phyloP scores from a whole-genome alignment of 2,888 invertebrate genomes.

The Meta bourneti region DNA sequence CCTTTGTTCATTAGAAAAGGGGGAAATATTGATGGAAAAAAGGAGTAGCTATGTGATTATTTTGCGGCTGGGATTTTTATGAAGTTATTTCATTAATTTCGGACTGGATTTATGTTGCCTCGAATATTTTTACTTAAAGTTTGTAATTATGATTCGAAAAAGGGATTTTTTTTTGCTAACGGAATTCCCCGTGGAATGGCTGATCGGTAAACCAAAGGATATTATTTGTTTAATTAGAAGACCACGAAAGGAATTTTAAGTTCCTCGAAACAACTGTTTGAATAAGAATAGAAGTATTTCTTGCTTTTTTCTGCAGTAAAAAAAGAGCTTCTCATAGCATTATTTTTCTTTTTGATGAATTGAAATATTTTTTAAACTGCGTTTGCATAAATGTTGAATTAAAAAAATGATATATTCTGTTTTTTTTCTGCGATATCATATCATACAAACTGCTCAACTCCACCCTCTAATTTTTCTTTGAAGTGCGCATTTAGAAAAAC shows the following conservation, averaged over 20 bases:
- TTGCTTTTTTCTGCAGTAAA: background rate
- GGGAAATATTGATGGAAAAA: background rate
- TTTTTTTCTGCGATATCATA: background rate
- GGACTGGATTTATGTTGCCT: constrained; percentile 1
- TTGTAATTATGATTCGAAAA: constrained; percentile 33
- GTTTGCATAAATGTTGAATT: background rate
- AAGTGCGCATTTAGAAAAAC: background rate
- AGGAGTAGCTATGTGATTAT: constrained; percentile 24
- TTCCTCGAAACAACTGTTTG: background rate
- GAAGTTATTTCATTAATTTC: constrained; percentile 51
- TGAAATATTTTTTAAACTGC: background rate
- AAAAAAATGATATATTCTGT: background rate
- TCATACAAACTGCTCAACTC: background rate
- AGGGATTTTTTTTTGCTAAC: background rate
- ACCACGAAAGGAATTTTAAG: constrained; percentile 9
- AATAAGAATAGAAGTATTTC: background rate
- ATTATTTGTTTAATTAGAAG: constrained; percentile 36
- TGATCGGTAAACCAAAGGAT: background rate
- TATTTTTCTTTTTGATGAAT: background rate
- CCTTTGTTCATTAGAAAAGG: constrained; percentile 35
- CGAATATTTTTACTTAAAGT: constrained; percentile 12
- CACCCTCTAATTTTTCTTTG: background rate
- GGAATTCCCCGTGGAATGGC: background rate
- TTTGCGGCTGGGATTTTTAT: constrained; percentile 1
- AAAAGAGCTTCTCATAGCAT: background rate